phyloP scores from a whole-genome alignment of 2,797 vertebrate species.

The Mallotus villosus region DNA sequence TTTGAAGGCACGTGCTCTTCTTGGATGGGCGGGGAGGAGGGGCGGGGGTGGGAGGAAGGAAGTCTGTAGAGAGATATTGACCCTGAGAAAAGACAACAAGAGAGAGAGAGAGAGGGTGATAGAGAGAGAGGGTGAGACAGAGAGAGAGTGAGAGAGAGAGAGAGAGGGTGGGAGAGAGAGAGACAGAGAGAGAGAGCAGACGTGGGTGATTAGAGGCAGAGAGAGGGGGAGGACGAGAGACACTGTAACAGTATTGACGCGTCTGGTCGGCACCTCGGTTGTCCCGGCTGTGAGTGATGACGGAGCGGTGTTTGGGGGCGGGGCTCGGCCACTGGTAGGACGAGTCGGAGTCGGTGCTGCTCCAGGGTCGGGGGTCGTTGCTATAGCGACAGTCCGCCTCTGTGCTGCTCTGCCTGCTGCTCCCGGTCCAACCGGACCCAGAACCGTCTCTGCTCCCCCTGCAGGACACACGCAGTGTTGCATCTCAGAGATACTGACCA shows the following conservation, averaged over 20 bases:
- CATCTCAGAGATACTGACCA: neutral
- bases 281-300: slow-evolving; percentile 56
- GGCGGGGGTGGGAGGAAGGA: slow-evolving; percentile 62
- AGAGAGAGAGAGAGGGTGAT: neutral
- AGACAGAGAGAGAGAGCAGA: slow-evolving; percentile 47
- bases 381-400: slow-evolving; percentile 84
- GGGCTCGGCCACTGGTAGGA: slow-evolving; percentile 76
- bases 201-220: no score
- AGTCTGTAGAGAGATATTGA: slow-evolving; percentile 80
- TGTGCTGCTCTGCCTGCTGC: slow-evolving; percentile 92
- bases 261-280: slow-evolving; percentile 44
- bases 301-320: slow-evolving; percentile 40
- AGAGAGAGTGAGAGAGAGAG: slow-evolving; percentile 55
- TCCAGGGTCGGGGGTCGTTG: slow-evolving; percentile 91
- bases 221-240: neutral
- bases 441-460: slow-evolving; percentile 88
- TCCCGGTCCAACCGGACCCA: slow-evolving; percentile 82
- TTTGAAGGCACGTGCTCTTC: slow-evolving; percentile 72
- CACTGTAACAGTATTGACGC: no score
- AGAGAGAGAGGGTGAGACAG: slow-evolving; percentile 24
- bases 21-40: slow-evolving; percentile 67
- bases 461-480: slow-evolving; percentile 27
- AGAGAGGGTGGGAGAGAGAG: slow-evolving; percentile 7
- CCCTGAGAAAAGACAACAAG: slow-evolving; percentile 64
- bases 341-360: slow-evolving; percentile 95